Evolutionary conservation across 2,888 invertebrate species (phyloP), one percentile per base, ranked within the genome.

Genomic region (Tortricodes alternella): DNA sequence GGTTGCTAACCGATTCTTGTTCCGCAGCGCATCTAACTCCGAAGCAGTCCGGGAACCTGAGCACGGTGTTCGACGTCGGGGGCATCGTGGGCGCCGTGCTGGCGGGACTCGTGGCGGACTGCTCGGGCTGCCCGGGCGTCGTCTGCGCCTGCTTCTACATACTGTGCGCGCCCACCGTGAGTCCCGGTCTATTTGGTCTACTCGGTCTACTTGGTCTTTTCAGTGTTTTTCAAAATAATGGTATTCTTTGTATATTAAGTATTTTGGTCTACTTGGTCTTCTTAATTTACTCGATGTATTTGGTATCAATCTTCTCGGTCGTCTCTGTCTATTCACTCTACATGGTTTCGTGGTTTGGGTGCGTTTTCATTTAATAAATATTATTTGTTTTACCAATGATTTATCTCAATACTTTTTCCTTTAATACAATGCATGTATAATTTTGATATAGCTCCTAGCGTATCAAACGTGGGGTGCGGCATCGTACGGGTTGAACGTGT

Each of bases 31-130:
- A 92, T 0, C 92, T 95, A 59, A 89, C 94, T 0, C 93, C 96
- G 0, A 89, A 91, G 0, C 71, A 92, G 49, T 95, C 96, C 49
- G 97, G 97, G 1, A 93, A 95, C 83, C 72, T 97, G 49, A 96
- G 96, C 16, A 95, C 94, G 1, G 86, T 96, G 15, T 97, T 97
- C 82, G 97, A 97, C 83, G 94, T 96, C 53, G 99, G 99, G 46
- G 99, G 98, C 1, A 97, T 97, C 61, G 76, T 93, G 50, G 99
- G 98, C 39, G 98, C 97, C 13, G 95, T 98, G 49, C 84, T 94
- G 29, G 98, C 98, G 1, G 99, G 99, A 0, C 87, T 95, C 35
- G 80, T 98, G 9, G 96, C 96, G 2, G 99, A 99, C 89, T 92
- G 93, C 65, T 94, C 92, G 16, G 95, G 95, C 24, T 96, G 96